Base-by-base conservation (phyloP, 2,888 invertebrate species). In the Prosopocoilus inquinatus region DNA sequence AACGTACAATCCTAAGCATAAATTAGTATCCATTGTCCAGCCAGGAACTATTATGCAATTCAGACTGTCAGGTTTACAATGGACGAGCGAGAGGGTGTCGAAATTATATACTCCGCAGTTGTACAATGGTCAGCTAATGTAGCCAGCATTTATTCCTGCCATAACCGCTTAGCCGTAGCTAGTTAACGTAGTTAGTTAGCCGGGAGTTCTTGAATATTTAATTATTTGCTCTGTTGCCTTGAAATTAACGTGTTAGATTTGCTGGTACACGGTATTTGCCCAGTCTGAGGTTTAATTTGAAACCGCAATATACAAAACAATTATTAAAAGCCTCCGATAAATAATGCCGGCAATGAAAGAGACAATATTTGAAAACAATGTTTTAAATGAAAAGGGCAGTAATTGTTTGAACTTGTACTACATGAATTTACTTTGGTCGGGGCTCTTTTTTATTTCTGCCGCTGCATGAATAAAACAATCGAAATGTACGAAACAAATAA, bases 111-210 rank as follows among this genome's bases (percentile, higher is more conserved):
- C 69, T 69, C 63, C 64, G 65, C 65, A 65, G 60, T 65, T 63
- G 61, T 66, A 74, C 75, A 74, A 74, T 75, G 72, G 73, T 69
- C 67, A 69, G 68, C 68, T 74, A 73, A 75, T 75, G 69, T 68
- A 67, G 66, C 67, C 64, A 62, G 63, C 66, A 67, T 70, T 68
- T 67, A 64, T 66, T 63, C 66, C 58, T 66, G 63, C 62, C 61
- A 62, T 64, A 69, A 61, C 61, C 60, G 60, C 55, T 49, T 58
- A 55, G 60, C 57, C 58, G 57, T 50, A 58, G 60, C 57, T 62
- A 63, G 64, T 58, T 63, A 63, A 53, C 54, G 55, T 47, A 59
- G 44, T 56, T 41, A 43, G 49, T 35, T 51, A 45, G 45, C 59
- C 64, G 64, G 64, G 67, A 64, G 67, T 66, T 62, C 62, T 61